A percentile compares a stretch with the other conserved stretches of the same genome.
Conservation (phyloP, 1,140 invertebrate genomes). For the Apocrypta bakeri region DNA sequence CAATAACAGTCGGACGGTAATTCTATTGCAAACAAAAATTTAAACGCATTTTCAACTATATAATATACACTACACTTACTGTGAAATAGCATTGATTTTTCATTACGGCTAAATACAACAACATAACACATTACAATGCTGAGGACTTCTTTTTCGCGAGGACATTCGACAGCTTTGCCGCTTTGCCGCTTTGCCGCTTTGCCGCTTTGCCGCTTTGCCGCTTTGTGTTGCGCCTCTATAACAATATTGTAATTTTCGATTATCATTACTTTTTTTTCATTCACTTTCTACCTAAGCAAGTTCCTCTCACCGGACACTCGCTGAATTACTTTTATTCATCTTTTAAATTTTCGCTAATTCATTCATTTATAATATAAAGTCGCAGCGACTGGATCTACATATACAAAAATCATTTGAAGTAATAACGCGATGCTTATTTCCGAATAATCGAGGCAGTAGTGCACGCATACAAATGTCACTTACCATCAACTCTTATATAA, state of each 20-base stretch:
- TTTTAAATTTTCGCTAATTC: constrained; percentile 34
- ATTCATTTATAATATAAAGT: constrained; percentile 33
- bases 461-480: constrained; percentile 46
- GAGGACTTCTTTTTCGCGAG: neutral
- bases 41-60: neutral
- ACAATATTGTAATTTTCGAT: neutral
- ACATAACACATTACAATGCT: neutral
- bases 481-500: constrained; percentile 60
- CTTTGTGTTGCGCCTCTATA: neutral
- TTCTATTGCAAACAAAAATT: neutral
- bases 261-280: neutral
- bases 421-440: constrained; percentile 41
- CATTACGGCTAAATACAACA: neutral
- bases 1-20: neutral
- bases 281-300: neutral
- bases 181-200: too few relatives aligned
- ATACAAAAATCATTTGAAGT: constrained; percentile 46
- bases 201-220: too few relatives aligned
- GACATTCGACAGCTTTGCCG: neutral
- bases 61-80: neutral
- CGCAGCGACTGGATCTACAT: constrained; percentile 37
- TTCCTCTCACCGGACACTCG: neutral
- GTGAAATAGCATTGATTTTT: neutral
- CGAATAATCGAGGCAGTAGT: constrained; percentile 48
- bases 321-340: constrained; percentile 8